Evolutionary conservation across 1,140 invertebrate species (phyloP), one percentile per base, ranked within the genome.

Genomic region (Rhagoletis pomonella): DNA sequence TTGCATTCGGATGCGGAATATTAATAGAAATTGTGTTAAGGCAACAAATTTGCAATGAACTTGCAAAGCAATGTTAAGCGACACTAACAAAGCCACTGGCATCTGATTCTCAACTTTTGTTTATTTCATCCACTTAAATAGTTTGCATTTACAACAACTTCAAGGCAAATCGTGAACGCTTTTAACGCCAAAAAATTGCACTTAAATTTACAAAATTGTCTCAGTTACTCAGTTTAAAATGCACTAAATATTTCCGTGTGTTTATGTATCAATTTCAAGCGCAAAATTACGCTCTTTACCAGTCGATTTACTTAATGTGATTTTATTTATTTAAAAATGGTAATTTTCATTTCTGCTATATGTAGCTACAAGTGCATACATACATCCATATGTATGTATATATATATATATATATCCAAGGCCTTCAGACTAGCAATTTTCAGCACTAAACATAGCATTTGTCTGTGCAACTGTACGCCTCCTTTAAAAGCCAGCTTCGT

Each of bases 401-500:
- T 29, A 29, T 29, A 29, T 29, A 29, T 29, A 29, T 29, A 29
- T n/a, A 14, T 14, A 62, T 14, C 17, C 60, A 62, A 17, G 17
- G 42, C 39, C 12, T 47, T 47, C 2, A 39, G 44, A 14, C 5
- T 1, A 29, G 29, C 29, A 29, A 29, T 29, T 29, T 29, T 29
- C 29, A 29, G 29, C 29, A 29, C 29, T 29, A 29, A 29, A 29
- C 29, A 29, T 29, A 29, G 29, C 29, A 29, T 29, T 29, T 29
- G 29, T 29, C 29, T 65, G 6, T 6, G 4, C 12, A 65, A 65
- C 4, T 29, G 19, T 44, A 73, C 67, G 42, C 42, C 67, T 73
- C 10, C 67, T 81, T 81, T 81, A 81, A 81, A 81, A 81, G n/a
- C 73, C 47, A 55, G 47, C 73, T 81, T 55, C 73, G 9, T 19